Evolutionary conservation across 2,113 vertebrate genomes (phyloP), one percentile per base, ranked within the genome.

Genomic region (Gorsachius goisagi): DNA sequence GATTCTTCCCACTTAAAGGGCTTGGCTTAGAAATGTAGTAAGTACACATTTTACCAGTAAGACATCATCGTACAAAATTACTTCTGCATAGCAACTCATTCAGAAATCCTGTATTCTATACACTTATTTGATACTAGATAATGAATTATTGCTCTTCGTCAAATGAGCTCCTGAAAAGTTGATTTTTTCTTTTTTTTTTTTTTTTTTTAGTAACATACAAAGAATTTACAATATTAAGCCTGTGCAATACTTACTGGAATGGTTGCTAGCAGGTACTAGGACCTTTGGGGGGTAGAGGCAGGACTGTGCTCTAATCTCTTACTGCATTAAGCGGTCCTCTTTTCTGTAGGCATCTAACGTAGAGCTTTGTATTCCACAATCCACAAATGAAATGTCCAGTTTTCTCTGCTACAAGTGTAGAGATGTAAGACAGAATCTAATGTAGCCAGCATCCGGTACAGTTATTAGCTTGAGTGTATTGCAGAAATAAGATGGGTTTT

Each of bases 341-440:
- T 50, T 45, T 72, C 56, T 41, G 6, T 64, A 12, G 4, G 1
- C 12, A 13, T 22, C 15, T 59, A 35, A 12, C 1, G 2, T 4
- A 26, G 16, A 39, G 41, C 49, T 80, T 80, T 53, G 19, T 58
- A 20, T 83, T 83, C 32, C 3, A 1, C 3, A 8, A n/a, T 67
- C 56, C 16, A 47, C 74, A 52, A 62, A 45, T 3, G 3, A 50
- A 56, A 55, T 47, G 35, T 28, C 24, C 9, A 5, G 10, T 67
- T 84, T 81, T 24, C 27, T 49, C 20, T 78, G 53, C 37, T 72
- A 2, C 20, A 14, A 21, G 22, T 27, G 9, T 44, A 45, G 66
- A 60, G 30, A 15, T 26, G 2, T 0, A 39, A 75, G 27, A 55
- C 2, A 1, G 6, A 32, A 44, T 44, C 2, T 77, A 41, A 23